phyloP scores from a whole-genome alignment of 53 echinoderm and acorn worm species.

The Patiria pectinifera region DNA sequence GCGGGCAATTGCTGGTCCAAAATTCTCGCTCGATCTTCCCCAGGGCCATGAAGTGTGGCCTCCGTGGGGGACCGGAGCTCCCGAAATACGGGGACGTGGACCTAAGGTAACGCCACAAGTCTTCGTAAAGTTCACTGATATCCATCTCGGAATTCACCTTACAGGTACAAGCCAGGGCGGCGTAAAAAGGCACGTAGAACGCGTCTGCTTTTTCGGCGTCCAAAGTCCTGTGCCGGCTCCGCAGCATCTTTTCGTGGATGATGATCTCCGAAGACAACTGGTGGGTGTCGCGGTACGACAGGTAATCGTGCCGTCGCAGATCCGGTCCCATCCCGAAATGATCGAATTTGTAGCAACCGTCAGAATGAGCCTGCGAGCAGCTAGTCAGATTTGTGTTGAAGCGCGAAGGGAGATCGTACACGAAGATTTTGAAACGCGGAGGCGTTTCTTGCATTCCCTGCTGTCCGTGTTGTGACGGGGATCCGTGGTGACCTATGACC shows the following conservation, averaged over 20 bases:
- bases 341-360: constrained; percentile 72
- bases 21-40: constrained; percentile 82
- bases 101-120: constrained; percentile 75
- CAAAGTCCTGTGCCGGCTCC: constrained; percentile 69
- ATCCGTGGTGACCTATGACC: not conserved
- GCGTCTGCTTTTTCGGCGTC: constrained; percentile 81
- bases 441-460: constrained; percentile 36
- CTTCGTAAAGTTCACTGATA: constrained; percentile 69
- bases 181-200: constrained; percentile 88
- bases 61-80: constrained; percentile 68
- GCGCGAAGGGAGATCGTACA: constrained; percentile 85
- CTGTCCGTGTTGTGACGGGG: not conserved
- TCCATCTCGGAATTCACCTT: constrained; percentile 55
- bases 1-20: constrained; percentile 84
- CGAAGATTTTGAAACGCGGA: constrained; percentile 74
- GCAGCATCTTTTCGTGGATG: constrained; percentile 77
- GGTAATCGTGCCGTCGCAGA: constrained; percentile 66
- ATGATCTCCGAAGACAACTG: constrained; percentile 75
- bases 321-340: constrained; percentile 79
- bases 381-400: constrained; percentile 82
- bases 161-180: constrained; percentile 82
- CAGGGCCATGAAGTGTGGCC: constrained; percentile 90
- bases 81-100: constrained; percentile 70
- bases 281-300: constrained; percentile 75
- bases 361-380: constrained; percentile 63